phyloP scores from a whole-genome alignment of 2,797 vertebrate genomes.

The Acrossocheilus fasciatus region DNA sequence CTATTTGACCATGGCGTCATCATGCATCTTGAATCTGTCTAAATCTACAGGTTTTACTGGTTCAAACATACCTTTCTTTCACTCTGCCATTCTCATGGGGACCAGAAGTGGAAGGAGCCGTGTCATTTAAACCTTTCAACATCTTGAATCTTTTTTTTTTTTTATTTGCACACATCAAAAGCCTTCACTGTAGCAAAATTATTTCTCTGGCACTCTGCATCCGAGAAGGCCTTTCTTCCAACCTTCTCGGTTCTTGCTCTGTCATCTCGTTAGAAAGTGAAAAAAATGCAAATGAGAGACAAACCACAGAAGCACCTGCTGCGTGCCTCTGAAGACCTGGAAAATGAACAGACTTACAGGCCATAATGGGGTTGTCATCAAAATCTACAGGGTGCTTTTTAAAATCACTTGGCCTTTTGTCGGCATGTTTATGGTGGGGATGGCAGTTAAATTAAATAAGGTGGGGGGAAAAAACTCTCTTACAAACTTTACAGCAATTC shows the following conservation, averaged over 20 bases:
- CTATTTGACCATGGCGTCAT: constrained; percentile 38
- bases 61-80: not conserved
- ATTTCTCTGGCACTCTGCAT: constrained; percentile 53
- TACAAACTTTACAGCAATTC: constrained; percentile 63
- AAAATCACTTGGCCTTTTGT: constrained; percentile 32
- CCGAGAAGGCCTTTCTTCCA: constrained; percentile 16
- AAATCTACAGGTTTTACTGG: constrained; percentile 18
- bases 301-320: constrained; percentile 48
- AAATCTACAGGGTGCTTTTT: constrained; percentile 45
- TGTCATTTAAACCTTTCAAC: constrained; percentile 50
- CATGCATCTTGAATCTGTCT: constrained; percentile 17
- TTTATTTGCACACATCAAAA: constrained; percentile 58
- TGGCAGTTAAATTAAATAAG: not conserved
- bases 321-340: constrained; percentile 45
- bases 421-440: constrained; percentile 31
- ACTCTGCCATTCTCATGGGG: constrained; percentile 43
- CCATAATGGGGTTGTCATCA: constrained; percentile 44
- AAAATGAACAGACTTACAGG: constrained; percentile 52
- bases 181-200: constrained; percentile 45
- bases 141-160: constrained; percentile 60
- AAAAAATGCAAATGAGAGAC: constrained; percentile 60
- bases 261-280: constrained; percentile 62
- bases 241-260: not conserved
- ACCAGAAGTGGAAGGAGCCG: constrained; percentile 36
- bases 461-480: not conserved